Conservation (phyloP, 2,888 invertebrate genomes). For the Periphyllus acericola region DNA sequence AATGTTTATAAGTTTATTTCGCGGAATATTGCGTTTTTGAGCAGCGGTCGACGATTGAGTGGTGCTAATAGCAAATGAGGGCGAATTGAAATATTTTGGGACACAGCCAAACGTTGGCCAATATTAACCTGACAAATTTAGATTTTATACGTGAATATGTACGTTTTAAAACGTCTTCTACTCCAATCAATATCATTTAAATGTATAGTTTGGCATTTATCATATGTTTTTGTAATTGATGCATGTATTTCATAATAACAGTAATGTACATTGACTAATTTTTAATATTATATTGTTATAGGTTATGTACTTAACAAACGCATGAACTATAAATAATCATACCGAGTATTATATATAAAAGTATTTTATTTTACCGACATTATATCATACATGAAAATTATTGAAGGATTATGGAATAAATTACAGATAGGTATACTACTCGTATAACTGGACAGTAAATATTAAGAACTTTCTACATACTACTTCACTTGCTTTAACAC, state of each 20-base stretch:
- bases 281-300: neutral
- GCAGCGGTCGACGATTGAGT: constrained; percentile 61
- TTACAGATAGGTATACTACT: too few relatives aligned
- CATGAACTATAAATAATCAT: neutral
- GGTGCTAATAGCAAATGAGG: constrained; percentile 61
- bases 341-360: too few relatives aligned
- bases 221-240: constrained; percentile 2
- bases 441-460: too few relatives aligned
- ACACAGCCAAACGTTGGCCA: constrained; percentile 49
- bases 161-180: constrained; percentile 41
- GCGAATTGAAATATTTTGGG: constrained; percentile 60
- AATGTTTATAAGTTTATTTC: constrained; percentile 55
- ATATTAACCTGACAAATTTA: constrained; percentile 61
- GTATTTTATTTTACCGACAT: too few relatives aligned
- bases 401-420: too few relatives aligned
- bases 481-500: too few relatives aligned
- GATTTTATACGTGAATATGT: constrained; percentile 61
- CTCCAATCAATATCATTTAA: constrained; percentile 54
- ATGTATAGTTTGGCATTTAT: neutral
- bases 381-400: too few relatives aligned
- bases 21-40: constrained; percentile 61
- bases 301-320: neutral
- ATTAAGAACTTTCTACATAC: too few relatives aligned
- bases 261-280: neutral
- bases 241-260: neutral